These are phyloP conservation scores for Paramormyrops kingsleyae DNA, from an alignment of 2,113 vertebrate species.

Conservation along the genomic window DNA sequence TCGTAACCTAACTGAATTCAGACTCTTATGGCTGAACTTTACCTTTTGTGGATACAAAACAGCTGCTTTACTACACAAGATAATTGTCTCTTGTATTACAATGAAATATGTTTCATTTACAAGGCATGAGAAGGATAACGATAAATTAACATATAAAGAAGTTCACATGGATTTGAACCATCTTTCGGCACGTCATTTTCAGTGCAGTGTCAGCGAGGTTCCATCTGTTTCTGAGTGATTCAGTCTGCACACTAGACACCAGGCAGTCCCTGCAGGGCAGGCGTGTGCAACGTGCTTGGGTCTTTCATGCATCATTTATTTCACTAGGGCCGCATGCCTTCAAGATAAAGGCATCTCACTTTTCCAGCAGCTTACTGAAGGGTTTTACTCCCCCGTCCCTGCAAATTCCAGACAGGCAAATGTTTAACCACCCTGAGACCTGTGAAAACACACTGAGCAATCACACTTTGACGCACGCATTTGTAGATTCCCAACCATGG, in stretches of 20 bases:
- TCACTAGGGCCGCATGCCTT: background rate
- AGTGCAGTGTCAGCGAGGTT: background rate
- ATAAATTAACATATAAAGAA: background rate
- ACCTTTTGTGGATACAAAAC: background rate
- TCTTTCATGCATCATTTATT: background rate
- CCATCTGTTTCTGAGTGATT: background rate
- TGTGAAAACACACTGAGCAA: background rate
- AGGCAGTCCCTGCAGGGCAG: background rate
- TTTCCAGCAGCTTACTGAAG: background rate
- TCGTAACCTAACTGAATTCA: background rate
- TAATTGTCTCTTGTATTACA: background rate
- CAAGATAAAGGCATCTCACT: background rate
- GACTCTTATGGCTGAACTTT: background rate
- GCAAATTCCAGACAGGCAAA: slow-evolving; percentile 22
- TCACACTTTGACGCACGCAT: slow-evolving; percentile 16
- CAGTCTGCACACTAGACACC: background rate
- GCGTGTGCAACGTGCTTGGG: background rate
- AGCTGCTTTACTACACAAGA: background rate
- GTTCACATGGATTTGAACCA: background rate
- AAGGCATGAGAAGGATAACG: background rate
- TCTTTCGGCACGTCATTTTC: background rate
- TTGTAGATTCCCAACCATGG: background rate
- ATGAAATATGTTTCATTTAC: background rate
- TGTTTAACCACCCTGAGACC: slow-evolving; percentile 14
- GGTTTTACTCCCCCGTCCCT: background rate